These are phyloP conservation scores for Spatulosminthurus flaviceps DNA, from an alignment of 2,888 invertebrate species.

Conservation along the genomic window DNA sequence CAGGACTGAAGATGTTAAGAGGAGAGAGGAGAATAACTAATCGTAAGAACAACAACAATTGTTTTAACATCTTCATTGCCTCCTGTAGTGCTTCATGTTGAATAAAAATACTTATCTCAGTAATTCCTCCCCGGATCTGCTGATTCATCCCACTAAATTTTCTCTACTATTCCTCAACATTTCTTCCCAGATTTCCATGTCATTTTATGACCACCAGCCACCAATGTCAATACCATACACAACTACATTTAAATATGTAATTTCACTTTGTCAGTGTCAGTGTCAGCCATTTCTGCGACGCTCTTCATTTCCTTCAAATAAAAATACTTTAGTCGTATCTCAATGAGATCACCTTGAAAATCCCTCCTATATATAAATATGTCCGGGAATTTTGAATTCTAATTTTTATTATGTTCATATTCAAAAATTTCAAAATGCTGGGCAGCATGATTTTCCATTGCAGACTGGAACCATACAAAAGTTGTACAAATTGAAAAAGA, in stretches of 20 bases:
- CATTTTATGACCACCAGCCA: constrained; percentile 4
- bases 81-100: constrained; percentile 41
- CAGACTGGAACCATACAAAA: too few species aligned
- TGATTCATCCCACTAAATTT: constrained; percentile 49
- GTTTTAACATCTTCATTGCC: constrained; percentile 50
- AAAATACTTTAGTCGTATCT: too few species aligned
- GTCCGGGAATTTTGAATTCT: too few species aligned
- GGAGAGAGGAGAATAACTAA: constrained; percentile 19
- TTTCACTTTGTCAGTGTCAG: neutral
- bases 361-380: too few species aligned
- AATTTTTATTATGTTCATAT: too few species aligned
- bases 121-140: constrained; percentile 36
- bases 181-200: neutral
- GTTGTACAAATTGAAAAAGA: too few species aligned
- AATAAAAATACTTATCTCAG: constrained; percentile 25
- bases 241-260: neutral
- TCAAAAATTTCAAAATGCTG: too few species aligned
- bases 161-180: constrained; percentile 25
- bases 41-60: constrained; percentile 47
- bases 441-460: too few species aligned
- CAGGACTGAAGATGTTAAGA: neutral
- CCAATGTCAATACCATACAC: constrained; percentile 12
- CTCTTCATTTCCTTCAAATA: too few species aligned
- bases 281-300: neutral
- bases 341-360: too few species aligned